Conservation (phyloP, 92 coral and sea anemone genomes). For the Palythoa caribaeorum region DNA sequence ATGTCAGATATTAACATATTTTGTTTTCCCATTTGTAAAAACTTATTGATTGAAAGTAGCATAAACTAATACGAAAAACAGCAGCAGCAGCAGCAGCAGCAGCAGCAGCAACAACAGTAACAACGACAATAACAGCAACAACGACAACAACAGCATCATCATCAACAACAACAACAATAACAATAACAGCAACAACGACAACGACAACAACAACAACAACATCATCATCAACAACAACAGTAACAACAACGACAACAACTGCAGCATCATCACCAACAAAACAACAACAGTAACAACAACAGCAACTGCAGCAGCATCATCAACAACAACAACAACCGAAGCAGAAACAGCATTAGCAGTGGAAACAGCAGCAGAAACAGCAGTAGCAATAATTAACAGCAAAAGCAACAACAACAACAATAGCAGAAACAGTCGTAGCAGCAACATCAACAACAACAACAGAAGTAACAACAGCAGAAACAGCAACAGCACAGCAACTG, state of each 20-base stretch:
- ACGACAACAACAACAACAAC: no score
- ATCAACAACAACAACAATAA: no score
- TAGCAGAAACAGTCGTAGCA: neutral
- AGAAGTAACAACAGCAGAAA: no score
- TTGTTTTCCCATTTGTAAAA: no score
- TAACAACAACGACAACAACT: no score
- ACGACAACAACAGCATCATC: neutral
- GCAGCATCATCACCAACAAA: neutral
- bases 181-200: neutral
- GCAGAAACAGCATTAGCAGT: no score
- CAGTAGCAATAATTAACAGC: neutral
- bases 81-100: neutral
- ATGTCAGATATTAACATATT: no score
- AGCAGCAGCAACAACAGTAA: neutral
- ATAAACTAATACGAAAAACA: neutral
- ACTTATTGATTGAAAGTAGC: neutral
- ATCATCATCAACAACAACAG: no score
- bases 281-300: neutral
- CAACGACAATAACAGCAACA: no score
- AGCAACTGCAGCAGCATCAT: neutral
- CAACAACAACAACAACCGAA: no score
- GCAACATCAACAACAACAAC: no score
- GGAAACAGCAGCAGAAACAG: neutral
- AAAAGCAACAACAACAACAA: neutral
- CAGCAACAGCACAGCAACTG: no score